Conservation (phyloP, 2,888 invertebrate genomes). For the Dryobota labecula region DNA sequence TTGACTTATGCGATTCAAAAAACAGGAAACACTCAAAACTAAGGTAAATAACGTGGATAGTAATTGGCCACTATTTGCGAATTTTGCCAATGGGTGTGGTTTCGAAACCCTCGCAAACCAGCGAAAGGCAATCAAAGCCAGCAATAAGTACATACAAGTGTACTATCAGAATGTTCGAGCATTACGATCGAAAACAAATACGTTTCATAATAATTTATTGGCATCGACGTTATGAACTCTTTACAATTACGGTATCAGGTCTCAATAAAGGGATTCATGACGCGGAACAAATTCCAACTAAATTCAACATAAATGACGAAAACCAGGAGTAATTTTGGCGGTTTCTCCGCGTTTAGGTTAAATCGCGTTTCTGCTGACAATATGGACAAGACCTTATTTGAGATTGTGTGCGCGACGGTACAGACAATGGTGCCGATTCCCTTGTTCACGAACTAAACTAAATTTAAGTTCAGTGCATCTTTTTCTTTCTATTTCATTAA, state of each 20-base stretch:
- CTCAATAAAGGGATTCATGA: not conserved
- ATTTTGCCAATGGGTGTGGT: too few relatives aligned
- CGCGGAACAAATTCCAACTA: not conserved
- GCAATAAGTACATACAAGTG: not conserved
- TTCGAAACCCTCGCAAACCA: too few relatives aligned
- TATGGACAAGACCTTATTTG: constrained; percentile 1
- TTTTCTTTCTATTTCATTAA: too few relatives aligned
- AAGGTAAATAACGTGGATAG: too few relatives aligned
- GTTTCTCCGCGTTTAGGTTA: not conserved
- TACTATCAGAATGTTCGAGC: not conserved
- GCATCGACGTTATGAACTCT: not conserved
- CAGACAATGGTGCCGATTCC: too few relatives aligned
- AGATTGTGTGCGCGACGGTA: constrained; percentile 1
- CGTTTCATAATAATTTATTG: not conserved
- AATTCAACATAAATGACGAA: not conserved
- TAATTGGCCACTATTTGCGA: too few relatives aligned
- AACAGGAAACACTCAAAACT: not conserved
- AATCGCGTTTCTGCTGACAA: not conserved
- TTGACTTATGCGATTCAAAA: not conserved
- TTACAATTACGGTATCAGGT: not conserved
- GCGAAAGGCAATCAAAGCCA: too few relatives aligned
- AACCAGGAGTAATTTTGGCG: not conserved
- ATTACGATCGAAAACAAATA: not conserved
- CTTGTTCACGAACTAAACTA: too few relatives aligned
- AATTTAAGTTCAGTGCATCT: too few relatives aligned